phyloP scores from a whole-genome alignment of 2,888 invertebrate species.

The Zootermopsis nevadensis region DNA sequence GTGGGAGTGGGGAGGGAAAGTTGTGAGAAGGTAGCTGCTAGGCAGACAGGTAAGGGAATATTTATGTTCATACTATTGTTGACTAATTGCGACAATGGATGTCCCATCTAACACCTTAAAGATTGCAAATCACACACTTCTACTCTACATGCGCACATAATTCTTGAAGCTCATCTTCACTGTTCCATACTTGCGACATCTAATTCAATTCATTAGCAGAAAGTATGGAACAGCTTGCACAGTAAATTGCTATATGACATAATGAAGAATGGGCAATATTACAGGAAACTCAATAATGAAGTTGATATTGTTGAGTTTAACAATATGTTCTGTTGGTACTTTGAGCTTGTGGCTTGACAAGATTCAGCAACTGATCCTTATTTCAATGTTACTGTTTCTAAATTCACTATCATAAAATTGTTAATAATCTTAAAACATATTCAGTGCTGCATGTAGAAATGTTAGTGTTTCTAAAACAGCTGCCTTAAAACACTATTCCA shows the following conservation, averaged over 20 bases:
- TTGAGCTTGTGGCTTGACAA: background rate
- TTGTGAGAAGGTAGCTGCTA: too few relatives aligned
- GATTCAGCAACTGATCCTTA: background rate
- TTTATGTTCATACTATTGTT: too few relatives aligned
- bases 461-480: too few relatives aligned
- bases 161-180: too few relatives aligned
- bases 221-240: background rate
- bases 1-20: too few relatives aligned
- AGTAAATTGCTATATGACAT: too few relatives aligned
- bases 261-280: background rate
- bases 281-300: background rate
- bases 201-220: background rate
- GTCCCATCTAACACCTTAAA: background rate
- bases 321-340: background rate
- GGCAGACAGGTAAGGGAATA: too few relatives aligned
- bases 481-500: too few relatives aligned
- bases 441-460: too few relatives aligned
- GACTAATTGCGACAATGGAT: too few relatives aligned
- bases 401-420: background rate
- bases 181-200: background rate
- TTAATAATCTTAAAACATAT: too few relatives aligned
- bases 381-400: background rate
- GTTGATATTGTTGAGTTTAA: background rate
- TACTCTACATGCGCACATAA: background rate
- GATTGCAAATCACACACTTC: background rate